Conservation (phyloP, 53 echinoderm and acorn worm species). For the Zoroaster sp. region DNA sequence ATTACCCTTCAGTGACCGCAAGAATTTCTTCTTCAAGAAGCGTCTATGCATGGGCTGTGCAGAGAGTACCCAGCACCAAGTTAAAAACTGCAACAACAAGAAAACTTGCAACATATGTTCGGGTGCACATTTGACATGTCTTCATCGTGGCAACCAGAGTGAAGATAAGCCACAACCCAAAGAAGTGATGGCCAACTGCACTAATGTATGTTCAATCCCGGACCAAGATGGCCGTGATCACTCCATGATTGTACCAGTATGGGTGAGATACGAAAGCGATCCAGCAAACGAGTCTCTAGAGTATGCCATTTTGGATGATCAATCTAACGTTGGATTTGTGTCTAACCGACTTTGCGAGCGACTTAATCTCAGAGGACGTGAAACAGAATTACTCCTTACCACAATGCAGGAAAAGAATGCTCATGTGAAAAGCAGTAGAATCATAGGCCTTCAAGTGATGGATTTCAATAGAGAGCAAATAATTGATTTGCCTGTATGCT, state of each 20-base stretch:
- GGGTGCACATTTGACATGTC: constrained; percentile 14
- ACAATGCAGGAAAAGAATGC: too few species aligned
- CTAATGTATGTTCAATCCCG: background rate
- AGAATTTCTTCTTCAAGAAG: constrained; percentile 53
- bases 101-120: background rate
- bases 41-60: constrained; percentile 52
- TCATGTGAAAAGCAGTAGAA: too few species aligned
- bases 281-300: background rate
- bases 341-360: too few species aligned
- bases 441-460: too few species aligned
- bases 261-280: background rate
- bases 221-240: constrained; percentile 1
- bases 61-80: background rate
- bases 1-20: too few species aligned
- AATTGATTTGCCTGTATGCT: background rate
- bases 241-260: constrained; percentile 27
- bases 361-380: too few species aligned
- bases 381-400: too few species aligned
- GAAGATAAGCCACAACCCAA: too few species aligned
- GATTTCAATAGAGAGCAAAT: too few species aligned
- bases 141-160: background rate
- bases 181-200: background rate
- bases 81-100: constrained; percentile 17
- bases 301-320: too few species aligned
- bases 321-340: too few species aligned